These are phyloP conservation scores for Desmophyllum pertusum DNA, from an alignment of 92 coral and sea anemone genomes.

Conservation along the genomic window DNA sequence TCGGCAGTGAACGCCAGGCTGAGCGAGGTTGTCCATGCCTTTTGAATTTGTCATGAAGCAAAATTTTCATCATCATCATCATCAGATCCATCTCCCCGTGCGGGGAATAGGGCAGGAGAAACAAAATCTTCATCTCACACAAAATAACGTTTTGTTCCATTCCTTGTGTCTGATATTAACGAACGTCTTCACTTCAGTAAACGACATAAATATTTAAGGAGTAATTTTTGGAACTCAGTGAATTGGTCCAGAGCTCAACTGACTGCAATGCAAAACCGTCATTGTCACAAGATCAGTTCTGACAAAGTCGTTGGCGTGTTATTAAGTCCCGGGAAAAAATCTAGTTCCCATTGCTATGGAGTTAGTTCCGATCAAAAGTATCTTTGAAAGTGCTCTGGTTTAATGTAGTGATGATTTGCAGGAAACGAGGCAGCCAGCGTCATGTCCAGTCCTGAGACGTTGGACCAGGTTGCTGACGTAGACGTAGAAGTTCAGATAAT, in stretches of 20 bases:
- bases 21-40: neutral
- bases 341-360: neutral
- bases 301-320: neutral
- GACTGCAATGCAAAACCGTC: neutral
- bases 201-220: neutral
- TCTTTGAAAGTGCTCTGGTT: neutral
- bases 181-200: too few relatives aligned
- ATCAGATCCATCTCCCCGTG: too few relatives aligned
- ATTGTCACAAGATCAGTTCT: neutral
- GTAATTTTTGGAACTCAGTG: neutral
- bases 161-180: too few relatives aligned
- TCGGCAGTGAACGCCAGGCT: too few relatives aligned
- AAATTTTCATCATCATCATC: too few relatives aligned
- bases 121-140: neutral
- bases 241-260: neutral
- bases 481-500: conserved; percentile 48
- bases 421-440: neutral
- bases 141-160: neutral
- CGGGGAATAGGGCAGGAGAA: too few relatives aligned
- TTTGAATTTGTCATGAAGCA: too few relatives aligned
- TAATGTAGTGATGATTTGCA: neutral
- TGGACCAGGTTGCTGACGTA: neutral
- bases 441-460: neutral
- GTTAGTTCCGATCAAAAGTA: neutral
- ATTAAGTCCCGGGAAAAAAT: neutral